A percentile compares a stretch with the other conserved stretches of the same genome.
Conservation (phyloP, 2,888 invertebrate species). For the Ametastegia equiseti region DNA sequence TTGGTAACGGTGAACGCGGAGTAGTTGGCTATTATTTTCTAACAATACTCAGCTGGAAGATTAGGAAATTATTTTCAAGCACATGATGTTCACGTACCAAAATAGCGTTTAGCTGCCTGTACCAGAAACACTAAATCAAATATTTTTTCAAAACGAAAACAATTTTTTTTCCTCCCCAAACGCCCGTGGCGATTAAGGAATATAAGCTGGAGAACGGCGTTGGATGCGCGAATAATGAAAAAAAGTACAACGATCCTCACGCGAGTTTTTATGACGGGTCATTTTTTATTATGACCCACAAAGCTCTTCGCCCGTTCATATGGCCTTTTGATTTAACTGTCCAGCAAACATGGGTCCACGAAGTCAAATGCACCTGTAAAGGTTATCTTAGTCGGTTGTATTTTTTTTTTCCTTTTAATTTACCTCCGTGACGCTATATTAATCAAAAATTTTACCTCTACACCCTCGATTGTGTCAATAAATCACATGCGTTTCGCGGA, state of each 20-base stretch:
- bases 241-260: not conserved
- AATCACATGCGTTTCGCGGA: not conserved
- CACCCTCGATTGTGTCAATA: not conserved
- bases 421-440: not conserved
- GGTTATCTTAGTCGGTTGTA: not conserved
- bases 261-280: not conserved
- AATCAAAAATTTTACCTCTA: not conserved
- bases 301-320: not conserved
- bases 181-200: not conserved
- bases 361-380: not conserved
- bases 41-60: not conserved
- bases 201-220: not conserved
- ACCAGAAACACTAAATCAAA: not conserved
- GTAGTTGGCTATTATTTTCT: not conserved
- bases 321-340: not conserved
- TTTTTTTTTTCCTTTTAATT: not conserved
- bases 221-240: not conserved
- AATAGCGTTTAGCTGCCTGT: not conserved
- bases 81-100: not conserved
- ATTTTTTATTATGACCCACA: not conserved
- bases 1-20: not conserved
- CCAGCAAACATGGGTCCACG: not conserved
- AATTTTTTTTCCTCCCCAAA: not conserved
- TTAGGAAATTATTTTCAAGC: not conserved
- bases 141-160: not conserved